Evolutionary conservation across 2,888 invertebrate genomes (phyloP), one percentile per base, ranked within the genome.

Genomic region (Caenorhabditis plicata): DNA sequence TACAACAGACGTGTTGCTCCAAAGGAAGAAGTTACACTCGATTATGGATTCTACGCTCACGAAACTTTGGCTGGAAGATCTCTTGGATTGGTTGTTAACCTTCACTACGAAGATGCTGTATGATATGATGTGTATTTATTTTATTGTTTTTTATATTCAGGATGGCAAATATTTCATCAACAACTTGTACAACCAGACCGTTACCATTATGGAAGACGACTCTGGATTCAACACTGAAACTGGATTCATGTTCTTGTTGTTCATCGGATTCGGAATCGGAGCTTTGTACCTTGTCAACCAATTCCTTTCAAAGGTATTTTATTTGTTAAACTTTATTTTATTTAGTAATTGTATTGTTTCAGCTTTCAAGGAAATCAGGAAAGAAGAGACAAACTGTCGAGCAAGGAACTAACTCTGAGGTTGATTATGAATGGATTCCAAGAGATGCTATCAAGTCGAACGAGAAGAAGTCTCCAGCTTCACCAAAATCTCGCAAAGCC

Each of bases 371-470:
- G 42, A 80, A 78, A 56, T 64, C 71, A 54, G 75, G 74, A 20
- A 58, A 68, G 35, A 72, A 75, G 57, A 68, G 71, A 52, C 45
- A 58, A 8, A 50, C 49, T 9, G 68, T 74, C 44, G 95, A 98
- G 84, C 90, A 91, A 74, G 95, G 95, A 64, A 95, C 95, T 0
- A 87, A 87, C 58, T 90, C 88, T 78, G 89, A 92, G 83, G 92
- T 99, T 3, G 96, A 98, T 83, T 95, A 91, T 81, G 95, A 98
- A 76, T 98, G 98, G 98, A 86, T 98, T 80, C 96, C 98, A 33
- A 89, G 89, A 80, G 91, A 92, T 83, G 48, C 69, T 41, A 56
- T 77, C 32, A 70, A 71, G 46, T 42, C 53, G 33, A 60, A 42
- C 39, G 69, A 70, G 43, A 69, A 70, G 52, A 70, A 55, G 36